These are phyloP conservation scores for Drosophila acutilabella DNA, from an alignment of 2,888 invertebrate species.

Conservation along the genomic window DNA sequence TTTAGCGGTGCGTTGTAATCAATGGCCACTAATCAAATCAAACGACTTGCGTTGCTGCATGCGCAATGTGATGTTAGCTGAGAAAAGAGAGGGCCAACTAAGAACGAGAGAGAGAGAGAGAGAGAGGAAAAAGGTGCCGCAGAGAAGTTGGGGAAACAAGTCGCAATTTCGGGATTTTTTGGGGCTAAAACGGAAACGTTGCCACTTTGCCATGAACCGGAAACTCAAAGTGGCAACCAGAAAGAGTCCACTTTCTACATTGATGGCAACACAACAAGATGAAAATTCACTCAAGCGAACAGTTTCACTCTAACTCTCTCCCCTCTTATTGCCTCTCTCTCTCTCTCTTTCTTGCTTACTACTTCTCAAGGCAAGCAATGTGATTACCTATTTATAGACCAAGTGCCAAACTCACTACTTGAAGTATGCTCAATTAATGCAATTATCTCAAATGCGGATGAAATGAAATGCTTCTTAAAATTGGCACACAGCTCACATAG, in stretches of 20 bases:
- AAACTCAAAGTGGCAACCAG: conserved; percentile 46
- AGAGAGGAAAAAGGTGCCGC: not conserved
- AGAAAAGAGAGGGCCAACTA: not conserved
- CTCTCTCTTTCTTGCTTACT: not conserved
- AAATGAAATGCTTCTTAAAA: not conserved
- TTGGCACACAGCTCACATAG: not conserved
- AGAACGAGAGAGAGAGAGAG: not conserved
- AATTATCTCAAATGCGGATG: conserved; percentile 7
- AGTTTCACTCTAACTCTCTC: not conserved
- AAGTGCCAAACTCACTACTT: conserved; percentile 6
- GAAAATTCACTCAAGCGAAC: conserved; percentile 27
- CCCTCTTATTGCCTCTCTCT: too few relatives aligned
- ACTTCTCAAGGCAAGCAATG: not conserved
- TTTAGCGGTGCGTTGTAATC: conserved; percentile 47
- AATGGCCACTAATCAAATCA: conserved; percentile 68
- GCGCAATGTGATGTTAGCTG: conserved; percentile 31
- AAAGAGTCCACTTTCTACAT: conserved; percentile 28
- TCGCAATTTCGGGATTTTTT: conserved; percentile 12
- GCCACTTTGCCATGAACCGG: conserved; percentile 48
- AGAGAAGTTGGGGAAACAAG: not conserved
- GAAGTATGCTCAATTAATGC: conserved; percentile 7
- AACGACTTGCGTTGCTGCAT: conserved; percentile 59
- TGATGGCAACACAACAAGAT: conserved; percentile 30
- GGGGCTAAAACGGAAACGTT: conserved; percentile 26
- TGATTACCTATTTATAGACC: conserved; percentile 15